These are phyloP conservation scores for Anhinga anhinga DNA, from an alignment of 2,113 vertebrate species.

Conservation along the genomic window DNA sequence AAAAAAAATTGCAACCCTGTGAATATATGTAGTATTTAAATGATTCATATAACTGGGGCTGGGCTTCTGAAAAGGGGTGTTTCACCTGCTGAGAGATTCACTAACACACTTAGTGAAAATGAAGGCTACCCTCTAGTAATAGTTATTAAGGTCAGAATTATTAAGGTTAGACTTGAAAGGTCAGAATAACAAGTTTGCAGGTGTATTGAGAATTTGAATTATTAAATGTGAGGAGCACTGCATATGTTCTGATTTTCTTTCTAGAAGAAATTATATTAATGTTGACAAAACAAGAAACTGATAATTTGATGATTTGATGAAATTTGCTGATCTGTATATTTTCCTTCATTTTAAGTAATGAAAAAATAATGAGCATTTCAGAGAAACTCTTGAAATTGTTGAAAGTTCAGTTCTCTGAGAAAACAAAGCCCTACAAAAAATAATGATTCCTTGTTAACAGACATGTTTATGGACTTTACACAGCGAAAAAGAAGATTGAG, in stretches of 20 bases:
- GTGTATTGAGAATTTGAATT: background rate
- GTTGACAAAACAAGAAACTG: background rate
- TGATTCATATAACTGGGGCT: background rate
- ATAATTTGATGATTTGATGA: background rate
- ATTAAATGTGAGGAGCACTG: background rate
- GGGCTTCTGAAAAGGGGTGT: background rate
- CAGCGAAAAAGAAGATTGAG: rapidly evolving
- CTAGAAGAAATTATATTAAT: background rate
- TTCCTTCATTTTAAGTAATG: background rate
- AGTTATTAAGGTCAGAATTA: background rate
- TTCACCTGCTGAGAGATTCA: background rate
- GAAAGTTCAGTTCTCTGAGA: background rate
- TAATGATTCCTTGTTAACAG: background rate
- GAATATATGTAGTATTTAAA: background rate
- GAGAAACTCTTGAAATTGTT: background rate
- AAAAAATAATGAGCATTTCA: background rate
- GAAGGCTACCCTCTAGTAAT: background rate
- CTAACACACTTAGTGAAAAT: background rate
- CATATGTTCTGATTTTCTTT: background rate
- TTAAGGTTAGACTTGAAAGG: background rate
- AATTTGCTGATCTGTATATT: background rate
- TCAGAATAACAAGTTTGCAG: background rate
- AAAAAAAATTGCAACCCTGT: background rate
- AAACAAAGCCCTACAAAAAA: background rate
- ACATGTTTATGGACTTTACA: background rate